phyloP scores from a whole-genome alignment of 2,797 vertebrate genomes.

The Lithobates pipiens region DNA sequence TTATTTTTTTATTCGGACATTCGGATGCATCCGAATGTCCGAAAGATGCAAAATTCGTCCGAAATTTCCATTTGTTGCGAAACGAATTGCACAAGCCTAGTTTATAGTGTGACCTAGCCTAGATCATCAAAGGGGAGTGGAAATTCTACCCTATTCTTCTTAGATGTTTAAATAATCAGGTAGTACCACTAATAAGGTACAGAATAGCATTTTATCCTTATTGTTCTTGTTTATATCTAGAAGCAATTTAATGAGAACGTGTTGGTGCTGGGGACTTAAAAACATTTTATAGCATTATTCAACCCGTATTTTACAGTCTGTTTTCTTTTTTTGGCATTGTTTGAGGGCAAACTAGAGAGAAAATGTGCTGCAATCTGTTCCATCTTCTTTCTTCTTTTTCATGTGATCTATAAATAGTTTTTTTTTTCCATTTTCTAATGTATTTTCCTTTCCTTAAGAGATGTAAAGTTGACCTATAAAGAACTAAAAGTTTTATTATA shows the following conservation, averaged over 20 bases:
- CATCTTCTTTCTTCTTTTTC: slow-evolving; percentile 23
- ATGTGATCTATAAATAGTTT: slow-evolving; percentile 41
- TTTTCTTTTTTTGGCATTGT: slow-evolving; percentile 31
- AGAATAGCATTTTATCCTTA: slow-evolving; percentile 29
- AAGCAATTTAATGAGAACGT: slow-evolving; percentile 19
- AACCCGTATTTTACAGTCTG: slow-evolving; percentile 28
- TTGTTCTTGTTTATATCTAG: slow-evolving; percentile 11
- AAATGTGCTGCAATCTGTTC: slow-evolving; percentile 40
- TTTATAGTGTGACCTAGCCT: slow-evolving; percentile 1
- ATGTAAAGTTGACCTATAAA: background rate
- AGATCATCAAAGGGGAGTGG: background rate
- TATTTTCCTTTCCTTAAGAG: slow-evolving; percentile 23
- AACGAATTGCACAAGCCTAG: too few species aligned
- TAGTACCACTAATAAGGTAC: slow-evolving; percentile 8
- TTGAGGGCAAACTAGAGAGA: slow-evolving; percentile 15
- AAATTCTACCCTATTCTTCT: too few species aligned
- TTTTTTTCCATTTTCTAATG: slow-evolving; percentile 45
- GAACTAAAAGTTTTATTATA: background rate
- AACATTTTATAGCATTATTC: slow-evolving; percentile 35
- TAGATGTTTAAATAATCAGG: slow-evolving; percentile 35
- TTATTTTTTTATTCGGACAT: too few species aligned
- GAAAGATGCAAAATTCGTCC: too few species aligned
- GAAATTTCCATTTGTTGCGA: too few species aligned
- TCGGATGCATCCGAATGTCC: too few species aligned
- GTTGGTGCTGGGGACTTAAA: slow-evolving; percentile 22